Evolutionary conservation across 2,888 invertebrate species (phyloP).

Genomic region (Epinotia nisella): DNA sequence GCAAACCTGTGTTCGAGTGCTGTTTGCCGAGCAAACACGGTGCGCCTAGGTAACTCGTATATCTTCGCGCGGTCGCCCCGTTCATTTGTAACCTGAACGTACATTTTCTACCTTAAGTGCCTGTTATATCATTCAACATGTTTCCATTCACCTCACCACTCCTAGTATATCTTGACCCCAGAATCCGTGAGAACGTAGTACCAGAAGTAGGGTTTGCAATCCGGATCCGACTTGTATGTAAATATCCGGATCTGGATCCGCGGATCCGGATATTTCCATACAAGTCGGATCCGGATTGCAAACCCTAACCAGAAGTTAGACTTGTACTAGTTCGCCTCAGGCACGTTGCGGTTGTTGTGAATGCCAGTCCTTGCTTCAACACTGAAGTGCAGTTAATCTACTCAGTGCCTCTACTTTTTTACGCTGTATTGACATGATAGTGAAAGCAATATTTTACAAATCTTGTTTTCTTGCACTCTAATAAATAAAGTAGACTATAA

Average conservation of each 20-base stretch:
- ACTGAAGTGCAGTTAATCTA: slow-evolving; percentile 8
- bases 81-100: slow-evolving; percentile 41
- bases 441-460: background rate
- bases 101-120: slow-evolving; percentile 47
- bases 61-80: slow-evolving; percentile 3
- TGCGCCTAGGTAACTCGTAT: background rate
- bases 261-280: too few relatives aligned
- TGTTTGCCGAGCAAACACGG: background rate
- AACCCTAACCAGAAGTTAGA: too few relatives aligned
- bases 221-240: too few relatives aligned
- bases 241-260: too few relatives aligned
- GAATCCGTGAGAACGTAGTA: background rate
- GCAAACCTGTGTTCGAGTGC: background rate
- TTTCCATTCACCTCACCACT: slow-evolving; percentile 9
- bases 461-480: background rate
- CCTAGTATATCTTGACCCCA: background rate
- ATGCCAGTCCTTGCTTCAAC: slow-evolving; percentile 7
- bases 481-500: background rate
- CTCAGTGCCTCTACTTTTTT: background rate
- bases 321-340: background rate
- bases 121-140: slow-evolving; percentile 32
- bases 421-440: background rate
- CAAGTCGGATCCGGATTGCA: too few relatives aligned
- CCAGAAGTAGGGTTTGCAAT: too few relatives aligned
- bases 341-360: background rate